A percentile compares a stretch with the other conserved stretches of the same genome.
phyloP scores from a whole-genome alignment of 2,888 invertebrate genomes.

The Rotaria sp. region DNA sequence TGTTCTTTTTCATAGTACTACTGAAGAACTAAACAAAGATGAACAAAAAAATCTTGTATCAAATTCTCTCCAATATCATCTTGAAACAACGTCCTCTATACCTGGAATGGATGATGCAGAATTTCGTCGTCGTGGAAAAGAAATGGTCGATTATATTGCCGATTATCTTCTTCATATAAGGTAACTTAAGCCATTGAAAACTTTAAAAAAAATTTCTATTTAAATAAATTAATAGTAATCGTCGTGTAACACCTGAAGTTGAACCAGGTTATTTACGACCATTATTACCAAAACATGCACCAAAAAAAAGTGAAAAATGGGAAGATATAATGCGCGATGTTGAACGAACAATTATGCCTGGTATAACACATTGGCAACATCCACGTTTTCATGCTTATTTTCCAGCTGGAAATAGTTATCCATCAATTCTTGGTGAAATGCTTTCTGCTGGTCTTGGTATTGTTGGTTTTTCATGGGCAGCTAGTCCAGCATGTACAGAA shows the following conservation, averaged over 20 bases:
- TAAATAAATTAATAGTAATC: neutral
- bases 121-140: conserved; percentile 51
- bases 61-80: too few relatives aligned
- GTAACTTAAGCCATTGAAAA: conserved; percentile 45
- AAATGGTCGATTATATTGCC: conserved; percentile 53
- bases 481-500: conserved; percentile 83
- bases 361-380: conserved; percentile 77
- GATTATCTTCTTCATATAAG: conserved; percentile 50
- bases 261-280: conserved; percentile 48
- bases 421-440: conserved; percentile 95
- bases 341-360: conserved; percentile 51
- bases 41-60: neutral
- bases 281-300: conserved; percentile 48
- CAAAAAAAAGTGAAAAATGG: conserved; percentile 49
- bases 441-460: conserved; percentile 88
- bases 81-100: neutral
- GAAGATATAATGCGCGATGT: conserved; percentile 51
- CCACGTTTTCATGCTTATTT: conserved; percentile 97
- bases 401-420: conserved; percentile 90
- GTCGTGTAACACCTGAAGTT: conserved; percentile 47
- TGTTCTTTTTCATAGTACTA: neutral
- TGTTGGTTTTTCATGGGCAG: conserved; percentile 95
- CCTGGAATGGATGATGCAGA: conserved; percentile 48
- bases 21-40: neutral
- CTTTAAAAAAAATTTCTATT: conserved; percentile 44